Base-by-base conservation (phyloP, 1,140 invertebrate genomes). In the Scaptodrosophila lebanonensis region DNA sequence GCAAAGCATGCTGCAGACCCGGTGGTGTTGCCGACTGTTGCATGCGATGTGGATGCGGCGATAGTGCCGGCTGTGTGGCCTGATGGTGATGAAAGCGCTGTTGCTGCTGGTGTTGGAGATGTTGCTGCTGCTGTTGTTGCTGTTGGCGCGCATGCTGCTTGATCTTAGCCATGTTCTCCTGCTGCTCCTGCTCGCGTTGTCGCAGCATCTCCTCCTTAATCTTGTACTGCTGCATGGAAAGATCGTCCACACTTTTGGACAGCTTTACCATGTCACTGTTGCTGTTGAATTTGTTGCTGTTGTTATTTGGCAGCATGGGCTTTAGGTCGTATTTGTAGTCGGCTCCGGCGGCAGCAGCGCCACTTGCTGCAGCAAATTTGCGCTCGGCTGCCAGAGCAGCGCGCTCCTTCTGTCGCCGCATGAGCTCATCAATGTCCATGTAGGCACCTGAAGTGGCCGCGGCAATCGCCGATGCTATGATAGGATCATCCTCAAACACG, bases 401-500 rank as follows among this genome's bases (percentile, higher is more conserved):
- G 1, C 83, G 70, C 18, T 85, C 84, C 65, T 86, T 86, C 38
- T 86, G 83, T 0, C 83, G 59, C 11, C 71, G 48, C 20, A 86
- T 69, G 15, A 87, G 66, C 57, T 87, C 85, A 7, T 85, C 84
- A 20, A 87, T 87, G 33, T 87, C 85, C 85, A 87, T 87, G 43
- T 69, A 86, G 32, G 83, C 83, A 1, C 85, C 85, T 6, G 76
- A 83, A 30, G 85, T 85, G 30, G 85, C 85, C 1, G 85, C 85
- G 0, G 84, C 84, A 20, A 87, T 86, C 30, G 85, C 85, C 12
- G 85, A 85, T n/a, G 82, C 82, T 18, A 87, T 86, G 16, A 87
- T 84, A 22, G 85, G 85, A 67, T 87, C 86, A 27, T 87, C 86
- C 71, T 87, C 84, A 25, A 87, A 86, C 6, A 87, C 85, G 13